These are phyloP conservation scores for Atherinosoma microstoma DNA, from an alignment of 2,797 vertebrate species.

Conservation along the genomic window DNA sequence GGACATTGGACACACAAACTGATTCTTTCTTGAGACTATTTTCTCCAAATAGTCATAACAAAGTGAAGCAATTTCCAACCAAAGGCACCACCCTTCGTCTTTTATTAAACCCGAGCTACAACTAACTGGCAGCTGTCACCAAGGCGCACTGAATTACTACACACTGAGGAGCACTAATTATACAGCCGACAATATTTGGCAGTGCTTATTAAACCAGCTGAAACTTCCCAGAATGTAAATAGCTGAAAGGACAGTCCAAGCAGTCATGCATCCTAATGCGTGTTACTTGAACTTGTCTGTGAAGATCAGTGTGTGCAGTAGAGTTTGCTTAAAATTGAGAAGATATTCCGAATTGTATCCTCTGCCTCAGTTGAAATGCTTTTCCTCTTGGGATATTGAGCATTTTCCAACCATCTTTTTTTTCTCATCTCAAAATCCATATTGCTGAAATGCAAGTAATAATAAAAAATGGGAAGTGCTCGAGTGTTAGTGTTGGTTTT, in stretches of 20 bases:
- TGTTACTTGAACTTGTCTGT: conserved; percentile 21
- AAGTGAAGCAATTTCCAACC: conserved; percentile 35
- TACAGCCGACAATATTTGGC: conserved; percentile 35
- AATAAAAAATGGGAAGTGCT: background rate
- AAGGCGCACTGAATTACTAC: conserved; percentile 30
- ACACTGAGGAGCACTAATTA: conserved; percentile 50
- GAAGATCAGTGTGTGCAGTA: conserved; percentile 22
- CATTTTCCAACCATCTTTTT: background rate
- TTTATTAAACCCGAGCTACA: conserved; percentile 38
- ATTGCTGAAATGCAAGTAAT: conserved; percentile 42
- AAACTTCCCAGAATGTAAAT: conserved; percentile 15
- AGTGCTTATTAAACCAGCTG: conserved; percentile 44
- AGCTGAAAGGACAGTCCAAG: conserved; percentile 7
- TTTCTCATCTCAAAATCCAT: conserved; percentile 24
- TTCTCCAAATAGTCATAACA: conserved; percentile 30
- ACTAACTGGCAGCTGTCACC: conserved; percentile 52
- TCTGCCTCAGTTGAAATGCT: conserved; percentile 26
- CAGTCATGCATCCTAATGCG: conserved; percentile 24
- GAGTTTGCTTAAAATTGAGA: conserved; percentile 38
- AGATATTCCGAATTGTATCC: conserved; percentile 40
- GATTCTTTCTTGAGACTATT: conserved; percentile 11
- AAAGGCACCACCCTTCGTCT: conserved; percentile 29
- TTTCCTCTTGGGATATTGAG: conserved; percentile 40
- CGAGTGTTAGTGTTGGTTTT: background rate
- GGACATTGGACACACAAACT: conserved; percentile 7